These are phyloP conservation scores for Caenorhabditis zanzibari DNA, from an alignment of 2,888 invertebrate genomes.

Conservation along the genomic window DNA sequence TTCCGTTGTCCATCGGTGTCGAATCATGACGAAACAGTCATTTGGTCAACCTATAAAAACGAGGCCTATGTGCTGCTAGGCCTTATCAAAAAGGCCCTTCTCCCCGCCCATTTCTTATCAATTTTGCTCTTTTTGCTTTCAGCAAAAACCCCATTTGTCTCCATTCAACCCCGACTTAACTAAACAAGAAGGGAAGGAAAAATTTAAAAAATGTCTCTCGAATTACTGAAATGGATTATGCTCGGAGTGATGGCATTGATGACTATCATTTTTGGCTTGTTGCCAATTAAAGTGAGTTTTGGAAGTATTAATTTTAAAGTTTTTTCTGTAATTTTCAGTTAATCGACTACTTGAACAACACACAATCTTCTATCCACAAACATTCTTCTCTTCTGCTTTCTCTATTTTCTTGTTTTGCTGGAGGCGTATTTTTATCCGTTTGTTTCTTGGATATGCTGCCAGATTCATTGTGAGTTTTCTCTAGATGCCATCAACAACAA, in stretches of 20 bases:
- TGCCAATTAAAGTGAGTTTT: slow-evolving; percentile 86
- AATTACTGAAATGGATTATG: slow-evolving; percentile 72
- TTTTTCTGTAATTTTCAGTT: slow-evolving; percentile 45
- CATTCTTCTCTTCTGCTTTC: slow-evolving; percentile 72
- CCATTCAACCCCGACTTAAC: not conserved
- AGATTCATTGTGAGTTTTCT: slow-evolving; percentile 69
- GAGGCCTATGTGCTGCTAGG: slow-evolving; percentile 48
- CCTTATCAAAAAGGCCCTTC: slow-evolving; percentile 55
- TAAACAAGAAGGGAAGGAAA: slow-evolving; percentile 4
- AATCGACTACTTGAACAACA: slow-evolving; percentile 54
- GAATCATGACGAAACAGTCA: slow-evolving; percentile 49
- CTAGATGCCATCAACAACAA: too few relatives aligned
- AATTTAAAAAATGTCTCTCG: slow-evolving; percentile 58
- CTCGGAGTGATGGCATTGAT: slow-evolving; percentile 74
- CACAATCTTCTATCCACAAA: slow-evolving; percentile 45
- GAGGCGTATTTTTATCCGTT: slow-evolving; percentile 78
- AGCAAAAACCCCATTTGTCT: slow-evolving; percentile 4
- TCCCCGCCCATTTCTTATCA: slow-evolving; percentile 43
- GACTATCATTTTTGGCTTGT: slow-evolving; percentile 72
- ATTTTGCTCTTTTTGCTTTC: slow-evolving; percentile 7
- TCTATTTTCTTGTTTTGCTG: slow-evolving; percentile 77
- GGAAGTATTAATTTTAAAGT: not conserved
- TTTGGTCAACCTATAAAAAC: slow-evolving; percentile 53
- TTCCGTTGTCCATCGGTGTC: slow-evolving; percentile 12
- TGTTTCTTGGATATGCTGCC: slow-evolving; percentile 80